Percentiles rank a stretch among this genome's conserved stretches.
Conservation (phyloP, 53 echinoderm and acorn worm genomes). For the Apostichopus leukothele region DNA sequence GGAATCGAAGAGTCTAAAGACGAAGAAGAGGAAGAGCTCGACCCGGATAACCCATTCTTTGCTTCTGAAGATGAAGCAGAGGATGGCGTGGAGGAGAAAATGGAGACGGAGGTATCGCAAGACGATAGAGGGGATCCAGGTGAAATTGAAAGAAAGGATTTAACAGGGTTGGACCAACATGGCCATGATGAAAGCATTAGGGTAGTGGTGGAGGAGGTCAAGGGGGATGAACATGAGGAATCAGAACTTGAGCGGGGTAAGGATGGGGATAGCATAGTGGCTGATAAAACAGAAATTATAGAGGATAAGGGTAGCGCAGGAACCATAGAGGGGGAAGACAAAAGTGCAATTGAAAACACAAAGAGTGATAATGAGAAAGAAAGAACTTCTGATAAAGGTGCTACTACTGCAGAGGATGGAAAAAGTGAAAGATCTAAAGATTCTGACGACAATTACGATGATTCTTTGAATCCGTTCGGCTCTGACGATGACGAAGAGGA, state of each 20-base stretch:
- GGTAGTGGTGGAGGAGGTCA: background rate
- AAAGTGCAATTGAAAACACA: constrained; percentile 35
- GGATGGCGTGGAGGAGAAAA: constrained; percentile 42
- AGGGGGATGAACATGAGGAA: background rate
- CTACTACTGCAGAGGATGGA: constrained; percentile 11
- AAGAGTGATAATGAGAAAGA: background rate
- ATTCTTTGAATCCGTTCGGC: constrained; percentile 86
- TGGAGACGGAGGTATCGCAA: constrained; percentile 35
- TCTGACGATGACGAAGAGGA: constrained; percentile 82
- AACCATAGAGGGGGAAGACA: constrained; percentile 3
- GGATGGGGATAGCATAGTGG: background rate
- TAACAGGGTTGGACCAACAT: background rate
- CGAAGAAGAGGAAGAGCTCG: constrained; percentile 47
- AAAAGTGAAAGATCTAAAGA: constrained; percentile 47
- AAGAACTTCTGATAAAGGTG: constrained; percentile 17
- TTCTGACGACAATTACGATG: constrained; percentile 68
- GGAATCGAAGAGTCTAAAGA: background rate
- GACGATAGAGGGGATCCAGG: constrained; percentile 37
- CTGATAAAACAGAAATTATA: background rate
- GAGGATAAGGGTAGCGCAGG: background rate
- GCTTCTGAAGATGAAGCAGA: constrained; percentile 54
- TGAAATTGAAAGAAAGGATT: background rate
- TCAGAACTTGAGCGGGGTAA: background rate
- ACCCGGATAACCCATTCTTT: constrained; percentile 55
- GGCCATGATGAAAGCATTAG: background rate